Evolutionary conservation across 1,140 invertebrate genomes (phyloP).

Genomic region (Drosophila nannoptera): DNA sequence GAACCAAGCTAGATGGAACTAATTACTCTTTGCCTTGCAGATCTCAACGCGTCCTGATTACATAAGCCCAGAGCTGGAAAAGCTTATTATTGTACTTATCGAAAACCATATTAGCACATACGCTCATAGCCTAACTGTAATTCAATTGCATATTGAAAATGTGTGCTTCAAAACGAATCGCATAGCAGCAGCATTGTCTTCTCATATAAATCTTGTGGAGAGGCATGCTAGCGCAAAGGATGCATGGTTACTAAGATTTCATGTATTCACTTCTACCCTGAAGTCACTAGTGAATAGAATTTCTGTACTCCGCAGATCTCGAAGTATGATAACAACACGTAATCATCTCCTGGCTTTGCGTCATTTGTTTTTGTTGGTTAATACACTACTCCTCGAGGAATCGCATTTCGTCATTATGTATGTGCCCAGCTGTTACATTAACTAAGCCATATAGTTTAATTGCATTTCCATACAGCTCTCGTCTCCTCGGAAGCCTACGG

Average conservation of each 20-base stretch:
- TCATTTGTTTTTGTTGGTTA: conserved; percentile 26
- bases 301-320: background rate
- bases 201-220: conserved; percentile 32
- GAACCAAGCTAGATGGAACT: background rate
- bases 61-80: conserved; percentile 24
- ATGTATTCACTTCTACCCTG: conserved; percentile 34
- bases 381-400: conserved; percentile 32
- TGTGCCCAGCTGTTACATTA: background rate
- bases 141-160: conserved; percentile 36
- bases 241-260: conserved; percentile 35
- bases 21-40: conserved; percentile 8
- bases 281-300: conserved; percentile 38
- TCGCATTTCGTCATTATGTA: conserved; percentile 42
- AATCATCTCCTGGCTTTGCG: conserved; percentile 31
- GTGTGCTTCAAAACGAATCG: background rate
- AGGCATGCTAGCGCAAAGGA: conserved; percentile 27
- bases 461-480: conserved; percentile 18
- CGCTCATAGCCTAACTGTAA: conserved; percentile 27
- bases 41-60: background rate
- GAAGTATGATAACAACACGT: background rate
- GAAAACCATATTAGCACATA: conserved; percentile 26
- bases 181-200: background rate
- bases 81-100: conserved; percentile 38
- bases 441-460: background rate
- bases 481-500: conserved; percentile 17